Conservation (phyloP, 2,113 vertebrate species). For the Dolichallabes microphthalmus region DNA sequence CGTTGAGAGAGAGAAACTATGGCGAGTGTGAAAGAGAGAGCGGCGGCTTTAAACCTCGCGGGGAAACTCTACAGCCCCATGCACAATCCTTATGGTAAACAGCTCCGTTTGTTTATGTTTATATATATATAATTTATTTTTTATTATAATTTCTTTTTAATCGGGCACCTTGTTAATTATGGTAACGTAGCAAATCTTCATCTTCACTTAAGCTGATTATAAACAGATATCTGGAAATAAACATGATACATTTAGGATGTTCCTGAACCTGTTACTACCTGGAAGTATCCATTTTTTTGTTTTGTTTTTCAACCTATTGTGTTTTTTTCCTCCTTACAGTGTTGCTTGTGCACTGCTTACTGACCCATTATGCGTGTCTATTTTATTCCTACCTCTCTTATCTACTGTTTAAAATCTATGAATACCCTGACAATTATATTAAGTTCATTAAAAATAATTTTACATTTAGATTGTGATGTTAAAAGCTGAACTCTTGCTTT, state of each 20-base stretch:
- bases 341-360: neutral
- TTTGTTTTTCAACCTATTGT: neutral
- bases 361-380: neutral
- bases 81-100: constrained; percentile 27
- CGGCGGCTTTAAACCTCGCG: constrained; percentile 35
- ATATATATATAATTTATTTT: no score
- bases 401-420: neutral
- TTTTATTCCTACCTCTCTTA: neutral
- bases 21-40: constrained; percentile 44
- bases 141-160: neutral
- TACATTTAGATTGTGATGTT: no score
- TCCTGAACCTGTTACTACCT: neutral
- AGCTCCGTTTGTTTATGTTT: neutral
- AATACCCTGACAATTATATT: neutral
- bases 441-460: neutral
- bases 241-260: neutral
- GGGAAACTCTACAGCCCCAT: constrained; percentile 46
- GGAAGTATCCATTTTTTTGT: neutral
- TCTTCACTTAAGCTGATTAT: neutral
- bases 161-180: neutral
- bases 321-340: neutral
- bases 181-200: neutral
- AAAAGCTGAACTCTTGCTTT: no score
- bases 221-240: neutral
- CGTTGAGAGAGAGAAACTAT: neutral